Evolutionary conservation across 1,140 invertebrate genomes (phyloP).

Genomic region (Leguminivora glycinivorella): DNA sequence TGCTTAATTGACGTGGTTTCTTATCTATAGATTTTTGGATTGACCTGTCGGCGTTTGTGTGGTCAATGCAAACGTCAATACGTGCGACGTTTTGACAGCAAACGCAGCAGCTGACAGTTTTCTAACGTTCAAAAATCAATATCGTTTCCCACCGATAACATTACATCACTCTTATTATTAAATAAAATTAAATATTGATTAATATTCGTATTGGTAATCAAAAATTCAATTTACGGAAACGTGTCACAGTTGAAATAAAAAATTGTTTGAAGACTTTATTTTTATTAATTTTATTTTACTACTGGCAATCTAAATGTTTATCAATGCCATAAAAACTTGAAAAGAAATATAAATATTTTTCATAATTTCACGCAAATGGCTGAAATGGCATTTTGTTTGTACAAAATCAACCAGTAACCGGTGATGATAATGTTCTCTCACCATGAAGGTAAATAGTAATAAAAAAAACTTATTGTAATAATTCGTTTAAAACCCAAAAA

Average conservation of each 20-base stretch:
- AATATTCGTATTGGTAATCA: background rate
- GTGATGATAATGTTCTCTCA: background rate
- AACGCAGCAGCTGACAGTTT: background rate
- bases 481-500: too few species aligned
- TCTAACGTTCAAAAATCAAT: constrained; percentile 4
- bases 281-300: background rate
- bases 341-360: background rate
- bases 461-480: too few species aligned
- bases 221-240: background rate
- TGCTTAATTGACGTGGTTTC: constrained; percentile 38
- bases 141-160: background rate
- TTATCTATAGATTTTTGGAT: background rate
- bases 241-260: too few species aligned
- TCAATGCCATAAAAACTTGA: background rate
- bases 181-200: background rate
- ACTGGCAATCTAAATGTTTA: background rate
- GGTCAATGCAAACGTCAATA: constrained; percentile 30
- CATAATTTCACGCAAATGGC: background rate
- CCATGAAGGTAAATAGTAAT: background rate
- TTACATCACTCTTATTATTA: background rate
- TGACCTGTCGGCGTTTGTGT: constrained; percentile 26
- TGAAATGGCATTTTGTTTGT: background rate
- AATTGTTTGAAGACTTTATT: background rate
- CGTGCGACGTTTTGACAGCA: constrained; percentile 33
- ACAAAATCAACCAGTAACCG: background rate